Base-by-base conservation (phyloP, 2,113 vertebrate genomes). In the Ibidorhyncha struthersii region DNA sequence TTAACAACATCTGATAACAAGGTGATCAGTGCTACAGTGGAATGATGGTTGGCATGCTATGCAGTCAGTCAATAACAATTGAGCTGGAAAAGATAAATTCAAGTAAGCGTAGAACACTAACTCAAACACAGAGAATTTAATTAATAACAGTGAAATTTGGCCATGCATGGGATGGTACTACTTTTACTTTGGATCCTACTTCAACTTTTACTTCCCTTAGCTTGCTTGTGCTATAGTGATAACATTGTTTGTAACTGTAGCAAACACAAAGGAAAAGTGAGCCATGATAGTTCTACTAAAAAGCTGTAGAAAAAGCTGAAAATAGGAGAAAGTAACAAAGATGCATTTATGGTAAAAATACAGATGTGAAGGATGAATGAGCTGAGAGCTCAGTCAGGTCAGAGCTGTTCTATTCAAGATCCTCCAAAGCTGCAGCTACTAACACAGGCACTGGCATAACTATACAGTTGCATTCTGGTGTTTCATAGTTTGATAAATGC, bases 61-160 rank as follows among this genome's bases (percentile, higher is more conserved):
- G 47, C 21, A 2, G 26, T 85, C 52, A 34, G 82, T 80, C 71
- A 66, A 66, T 56, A 93, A 58, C 36, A 82, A 96, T 93, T 38
- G 62, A 95, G 17, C 50, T 96, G 40, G 79, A 93, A 89, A 94
- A 77, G 70, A 86, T 67, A 53, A 66, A 70, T n/a, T 65, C 40
- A 43, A 85, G 87, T 38, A 23, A 90, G 45, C 27, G 40, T 25
- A 74, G 62, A 88, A 55, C 16, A 19, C 18, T 86, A 78, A 15
- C 74, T 96, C 41, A 80, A 47, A 83, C 25, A 52, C 8, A 30
- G 56, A 81, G 14, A 89, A 65, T 73, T 65, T 80, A 82, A 88
- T 95, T 91, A 88, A 34, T 83, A 82, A 40, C 27, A 30, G 40
- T 92, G 56, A 84, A 53, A 70, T 91, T 61, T 91, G 49, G 22